These are phyloP conservation scores for Cloeon dipterum DNA, from an alignment of 2,888 invertebrate species.

Conservation along the genomic window DNA sequence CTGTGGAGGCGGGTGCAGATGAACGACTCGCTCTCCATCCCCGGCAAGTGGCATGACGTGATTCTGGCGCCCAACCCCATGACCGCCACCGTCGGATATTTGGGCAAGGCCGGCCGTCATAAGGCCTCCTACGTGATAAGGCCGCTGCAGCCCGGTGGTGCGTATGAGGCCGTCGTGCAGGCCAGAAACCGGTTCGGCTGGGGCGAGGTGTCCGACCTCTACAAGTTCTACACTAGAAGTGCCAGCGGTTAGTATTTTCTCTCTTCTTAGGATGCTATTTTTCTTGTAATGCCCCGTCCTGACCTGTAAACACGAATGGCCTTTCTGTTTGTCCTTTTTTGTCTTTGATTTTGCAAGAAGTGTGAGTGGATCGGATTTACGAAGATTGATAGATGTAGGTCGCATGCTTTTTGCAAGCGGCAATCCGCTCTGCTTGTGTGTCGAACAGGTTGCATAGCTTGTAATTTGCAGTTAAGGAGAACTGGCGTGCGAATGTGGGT, in stretches of 20 bases:
- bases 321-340: too few relatives aligned
- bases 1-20: conserved; percentile 31
- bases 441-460: too few relatives aligned
- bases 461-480: too few relatives aligned
- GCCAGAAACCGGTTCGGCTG: conserved; percentile 52
- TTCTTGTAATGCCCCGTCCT: too few relatives aligned
- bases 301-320: too few relatives aligned
- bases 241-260: conserved; percentile 10
- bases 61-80: conserved; percentile 22
- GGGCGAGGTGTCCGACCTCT: conserved; percentile 50
- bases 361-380: too few relatives aligned
- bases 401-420: too few relatives aligned
- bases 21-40: conserved; percentile 46
- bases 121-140: conserved; percentile 38
- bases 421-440: too few relatives aligned
- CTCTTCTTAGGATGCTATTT: too few relatives aligned
- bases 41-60: conserved; percentile 46
- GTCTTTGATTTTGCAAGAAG: too few relatives aligned
- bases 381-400: too few relatives aligned
- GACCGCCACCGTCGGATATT: not conserved
- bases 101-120: conserved; percentile 13
- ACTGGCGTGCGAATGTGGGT: too few relatives aligned
- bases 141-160: conserved; percentile 35
- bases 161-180: conserved; percentile 49
- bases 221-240: conserved; percentile 39